Percentiles rank a stretch among this genome's conserved stretches.
These are phyloP conservation scores for Melanostoma scalare DNA, from an alignment of 2,888 invertebrate species.

Conservation along the genomic window DNA sequence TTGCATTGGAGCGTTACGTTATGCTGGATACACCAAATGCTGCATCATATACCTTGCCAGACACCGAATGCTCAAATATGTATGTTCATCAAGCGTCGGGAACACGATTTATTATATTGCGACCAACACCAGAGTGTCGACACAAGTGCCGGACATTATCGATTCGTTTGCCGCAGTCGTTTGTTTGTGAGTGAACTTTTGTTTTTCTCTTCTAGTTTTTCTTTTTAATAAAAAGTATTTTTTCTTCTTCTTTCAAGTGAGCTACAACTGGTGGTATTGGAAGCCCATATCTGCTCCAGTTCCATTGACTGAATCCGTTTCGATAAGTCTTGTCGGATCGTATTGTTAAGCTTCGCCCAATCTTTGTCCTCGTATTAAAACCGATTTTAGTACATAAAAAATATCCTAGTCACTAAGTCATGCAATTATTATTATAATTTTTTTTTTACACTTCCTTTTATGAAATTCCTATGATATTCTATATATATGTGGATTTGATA, in stretches of 20 bases:
- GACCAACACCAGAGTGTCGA: slow-evolving; percentile 90
- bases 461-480: background rate
- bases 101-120: slow-evolving; percentile 87
- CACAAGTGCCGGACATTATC: slow-evolving; percentile 88
- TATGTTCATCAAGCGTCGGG: slow-evolving; percentile 89
- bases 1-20: slow-evolving; percentile 89
- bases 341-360: slow-evolving; percentile 83
- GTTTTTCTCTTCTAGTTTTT: slow-evolving; percentile 26
- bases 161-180: slow-evolving; percentile 87
- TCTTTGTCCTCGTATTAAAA: slow-evolving; percentile 41
- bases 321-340: slow-evolving; percentile 86
- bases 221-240: slow-evolving; percentile 13
- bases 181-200: slow-evolving; percentile 87
- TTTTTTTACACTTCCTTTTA: background rate
- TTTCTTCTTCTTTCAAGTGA: slow-evolving; percentile 83
- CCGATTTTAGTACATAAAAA: slow-evolving; percentile 54
- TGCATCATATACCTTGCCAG: slow-evolving; percentile 87
- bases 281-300: slow-evolving; percentile 86
- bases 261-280: slow-evolving; percentile 91
- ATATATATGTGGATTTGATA: slow-evolving; percentile 16
- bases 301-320: slow-evolving; percentile 84
- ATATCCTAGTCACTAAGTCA: slow-evolving; percentile 68
- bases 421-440: slow-evolving; percentile 36
- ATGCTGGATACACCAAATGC: slow-evolving; percentile 89
- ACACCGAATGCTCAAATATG: slow-evolving; percentile 91